These are phyloP conservation scores for Lepidurus apus DNA, from an alignment of 1,140 invertebrate species.

Conservation along the genomic window DNA sequence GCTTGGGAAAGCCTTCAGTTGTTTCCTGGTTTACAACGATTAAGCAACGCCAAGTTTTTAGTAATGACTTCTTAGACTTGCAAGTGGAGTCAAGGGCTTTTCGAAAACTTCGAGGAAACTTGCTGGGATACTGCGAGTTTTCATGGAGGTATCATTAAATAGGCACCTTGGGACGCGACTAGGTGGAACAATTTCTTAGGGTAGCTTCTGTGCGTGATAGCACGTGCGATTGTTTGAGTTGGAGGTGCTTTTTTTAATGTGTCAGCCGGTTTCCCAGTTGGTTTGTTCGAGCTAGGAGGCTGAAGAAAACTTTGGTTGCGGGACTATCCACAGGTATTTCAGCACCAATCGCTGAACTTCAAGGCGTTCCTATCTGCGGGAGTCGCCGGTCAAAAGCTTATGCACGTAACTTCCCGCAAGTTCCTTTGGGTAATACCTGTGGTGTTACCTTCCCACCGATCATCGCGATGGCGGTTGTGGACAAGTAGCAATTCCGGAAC, in stretches of 20 bases:
- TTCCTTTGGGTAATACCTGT: slow-evolving; percentile 9
- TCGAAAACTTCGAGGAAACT: background rate
- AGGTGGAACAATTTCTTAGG: background rate
- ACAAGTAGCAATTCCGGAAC: background rate
- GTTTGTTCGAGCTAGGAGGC: background rate
- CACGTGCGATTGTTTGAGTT: background rate
- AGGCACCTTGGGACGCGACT: background rate
- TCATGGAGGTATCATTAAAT: background rate
- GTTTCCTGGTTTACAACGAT: too few relatives aligned
- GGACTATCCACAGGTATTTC: slow-evolving; percentile 17
- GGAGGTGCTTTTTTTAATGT: background rate
- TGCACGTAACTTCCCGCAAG: background rate
- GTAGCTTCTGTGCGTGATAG: background rate
- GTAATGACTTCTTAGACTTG: too few relatives aligned
- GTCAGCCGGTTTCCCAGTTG: background rate
- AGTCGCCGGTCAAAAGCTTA: background rate
- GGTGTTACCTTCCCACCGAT: slow-evolving; percentile 2
- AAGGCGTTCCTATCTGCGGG: slow-evolving; percentile 12
- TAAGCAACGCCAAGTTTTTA: too few relatives aligned
- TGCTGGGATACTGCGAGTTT: background rate
- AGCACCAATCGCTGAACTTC: slow-evolving; percentile 15
- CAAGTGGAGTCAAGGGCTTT: background rate
- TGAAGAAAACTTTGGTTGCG: background rate
- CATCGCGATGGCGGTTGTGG: background rate
- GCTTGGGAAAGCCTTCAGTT: too few relatives aligned